phyloP scores from a whole-genome alignment of 2,797 vertebrate genomes.

The Pantherophis alleghaniensis region DNA sequence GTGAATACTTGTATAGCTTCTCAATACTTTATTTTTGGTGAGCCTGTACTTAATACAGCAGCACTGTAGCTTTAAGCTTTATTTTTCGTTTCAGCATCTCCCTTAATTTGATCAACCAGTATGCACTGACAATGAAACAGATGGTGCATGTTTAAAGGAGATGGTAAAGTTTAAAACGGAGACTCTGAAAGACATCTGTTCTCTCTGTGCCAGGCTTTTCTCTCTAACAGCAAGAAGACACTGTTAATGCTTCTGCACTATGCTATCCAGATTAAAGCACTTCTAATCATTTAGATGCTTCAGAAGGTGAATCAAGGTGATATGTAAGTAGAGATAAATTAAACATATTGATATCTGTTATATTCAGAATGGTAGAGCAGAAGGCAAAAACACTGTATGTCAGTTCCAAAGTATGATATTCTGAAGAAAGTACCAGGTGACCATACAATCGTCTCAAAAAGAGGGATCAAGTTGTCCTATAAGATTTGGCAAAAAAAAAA shows the following conservation, averaged over 20 bases:
- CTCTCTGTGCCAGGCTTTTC: conserved; percentile 53
- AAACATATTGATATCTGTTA: not conserved
- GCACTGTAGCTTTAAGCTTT: conserved; percentile 61
- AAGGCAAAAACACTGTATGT: not conserved
- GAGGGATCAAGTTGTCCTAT: not conserved
- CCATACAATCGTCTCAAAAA: not conserved
- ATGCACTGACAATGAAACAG: conserved; percentile 67
- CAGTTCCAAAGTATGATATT: not conserved
- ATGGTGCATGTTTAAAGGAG: conserved; percentile 64
- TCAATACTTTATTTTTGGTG: not conserved
- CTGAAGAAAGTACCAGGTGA: not conserved
- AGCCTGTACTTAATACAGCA: conserved; percentile 25
- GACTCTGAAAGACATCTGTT: conserved; percentile 66
- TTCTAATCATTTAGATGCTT: conserved; percentile 10
- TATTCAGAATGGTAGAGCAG: not conserved
- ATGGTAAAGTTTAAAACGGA: conserved; percentile 68
- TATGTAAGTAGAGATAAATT: not conserved
- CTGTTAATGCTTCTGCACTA: conserved; percentile 42
- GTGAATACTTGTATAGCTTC: not conserved
- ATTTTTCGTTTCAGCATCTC: conserved; percentile 68
- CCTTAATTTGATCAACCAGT: conserved; percentile 70
- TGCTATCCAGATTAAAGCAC: conserved; percentile 28
- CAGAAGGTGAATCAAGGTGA: not conserved
- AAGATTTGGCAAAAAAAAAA: not conserved
- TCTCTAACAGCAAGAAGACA: conserved; percentile 50